Conservation (phyloP, 2,113 vertebrate species). For the Calidris pygmaea region DNA sequence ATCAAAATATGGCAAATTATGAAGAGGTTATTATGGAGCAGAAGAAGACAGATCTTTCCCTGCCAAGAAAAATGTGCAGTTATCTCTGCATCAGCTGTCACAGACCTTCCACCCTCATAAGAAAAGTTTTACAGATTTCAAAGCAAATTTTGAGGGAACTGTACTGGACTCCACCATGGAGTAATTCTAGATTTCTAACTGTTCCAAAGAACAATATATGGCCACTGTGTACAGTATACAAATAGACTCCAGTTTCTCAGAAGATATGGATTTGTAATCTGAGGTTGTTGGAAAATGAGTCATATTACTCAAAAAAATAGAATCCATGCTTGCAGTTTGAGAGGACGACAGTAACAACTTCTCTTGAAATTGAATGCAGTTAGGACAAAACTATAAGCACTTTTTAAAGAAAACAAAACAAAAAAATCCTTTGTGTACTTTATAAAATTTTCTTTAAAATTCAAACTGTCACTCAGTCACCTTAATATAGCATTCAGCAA, state of each 20-base stretch:
- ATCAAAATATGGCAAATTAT: background rate
- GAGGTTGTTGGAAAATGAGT: background rate
- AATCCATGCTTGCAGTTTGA: background rate
- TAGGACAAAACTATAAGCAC: background rate
- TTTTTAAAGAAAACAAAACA: background rate
- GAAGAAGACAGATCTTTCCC: background rate
- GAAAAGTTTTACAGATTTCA: background rate
- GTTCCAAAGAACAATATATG: background rate
- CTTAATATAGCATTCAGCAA: background rate
- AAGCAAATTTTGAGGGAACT: background rate
- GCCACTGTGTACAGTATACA: background rate
- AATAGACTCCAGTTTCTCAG: background rate
- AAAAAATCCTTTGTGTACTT: background rate
- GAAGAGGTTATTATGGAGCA: background rate
- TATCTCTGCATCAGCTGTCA: background rate
- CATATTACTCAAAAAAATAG: background rate
- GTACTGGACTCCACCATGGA: background rate
- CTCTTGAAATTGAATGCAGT: conserved; percentile 5
- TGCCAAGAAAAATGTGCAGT: background rate
- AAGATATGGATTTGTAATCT: background rate
- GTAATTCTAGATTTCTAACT: background rate
- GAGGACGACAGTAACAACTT: background rate
- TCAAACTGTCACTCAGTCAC: background rate
- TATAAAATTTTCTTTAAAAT: background rate
- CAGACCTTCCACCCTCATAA: background rate